Percentiles rank a stretch among this genome's conserved stretches.
These are phyloP conservation scores for Agapornis roseicollis DNA, from an alignment of 2,113 vertebrate species.

Conservation along the genomic window DNA sequence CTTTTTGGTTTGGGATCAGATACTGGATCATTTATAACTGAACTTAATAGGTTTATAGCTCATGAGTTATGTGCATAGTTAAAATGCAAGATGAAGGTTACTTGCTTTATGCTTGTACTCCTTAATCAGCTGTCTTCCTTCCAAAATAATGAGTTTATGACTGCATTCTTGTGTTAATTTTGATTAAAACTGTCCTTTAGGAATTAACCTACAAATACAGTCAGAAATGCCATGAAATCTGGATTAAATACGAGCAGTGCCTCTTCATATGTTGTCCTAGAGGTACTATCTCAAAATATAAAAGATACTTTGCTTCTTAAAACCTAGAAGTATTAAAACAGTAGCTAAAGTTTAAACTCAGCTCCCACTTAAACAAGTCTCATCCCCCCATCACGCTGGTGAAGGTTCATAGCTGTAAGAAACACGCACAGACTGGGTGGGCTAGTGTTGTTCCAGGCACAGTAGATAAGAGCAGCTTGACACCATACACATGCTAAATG, in stretches of 20 bases:
- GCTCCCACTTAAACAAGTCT: not conserved
- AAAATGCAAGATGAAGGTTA: not conserved
- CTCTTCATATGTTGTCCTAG: not conserved
- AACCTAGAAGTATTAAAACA: not conserved
- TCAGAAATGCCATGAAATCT: not conserved
- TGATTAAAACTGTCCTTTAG: not conserved
- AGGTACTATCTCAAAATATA: not conserved
- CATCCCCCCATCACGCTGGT: not conserved
- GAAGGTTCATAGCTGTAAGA: not conserved
- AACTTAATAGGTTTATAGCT: not conserved
- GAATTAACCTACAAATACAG: not conserved
- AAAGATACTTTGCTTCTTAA: not conserved
- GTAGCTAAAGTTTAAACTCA: not conserved
- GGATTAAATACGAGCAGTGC: not conserved
- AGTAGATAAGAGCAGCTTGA: not conserved
- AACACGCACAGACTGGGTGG: not conserved
- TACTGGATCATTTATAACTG: not conserved
- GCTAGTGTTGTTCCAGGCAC: not conserved
- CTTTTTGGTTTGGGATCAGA: not conserved
- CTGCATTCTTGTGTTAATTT: not conserved
- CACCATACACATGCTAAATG: fast-evolving
- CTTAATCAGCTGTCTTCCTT: not conserved
- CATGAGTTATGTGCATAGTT: not conserved
- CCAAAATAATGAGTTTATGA: not conserved
- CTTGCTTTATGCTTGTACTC: not conserved